phyloP scores from a whole-genome alignment of 2,113 vertebrate species.

The Neotoma lepida region DNA sequence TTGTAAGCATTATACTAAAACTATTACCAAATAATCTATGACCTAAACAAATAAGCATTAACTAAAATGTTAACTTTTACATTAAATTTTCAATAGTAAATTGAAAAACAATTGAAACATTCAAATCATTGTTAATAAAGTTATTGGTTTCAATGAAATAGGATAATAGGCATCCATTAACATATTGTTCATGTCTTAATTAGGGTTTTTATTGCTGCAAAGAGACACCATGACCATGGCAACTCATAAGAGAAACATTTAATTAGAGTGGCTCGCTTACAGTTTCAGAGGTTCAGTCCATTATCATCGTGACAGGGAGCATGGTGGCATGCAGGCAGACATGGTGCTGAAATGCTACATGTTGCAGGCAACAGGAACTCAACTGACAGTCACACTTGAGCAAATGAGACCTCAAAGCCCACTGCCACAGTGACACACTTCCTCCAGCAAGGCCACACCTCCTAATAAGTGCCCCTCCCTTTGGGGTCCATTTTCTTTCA shows the following conservation, averaged over 20 bases:
- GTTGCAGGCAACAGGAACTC: background rate
- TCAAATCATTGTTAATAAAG: background rate
- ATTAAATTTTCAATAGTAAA: constrained; percentile 36
- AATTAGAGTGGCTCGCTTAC: background rate
- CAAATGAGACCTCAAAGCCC: background rate
- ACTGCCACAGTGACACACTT: background rate
- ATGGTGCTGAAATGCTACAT: background rate
- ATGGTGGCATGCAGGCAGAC: background rate
- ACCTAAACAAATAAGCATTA: background rate
- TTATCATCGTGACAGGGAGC: background rate
- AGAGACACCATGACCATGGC: background rate
- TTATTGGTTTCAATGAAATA: background rate
- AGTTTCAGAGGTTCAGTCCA: background rate
- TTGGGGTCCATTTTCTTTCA: background rate
- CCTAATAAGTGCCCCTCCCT: background rate
- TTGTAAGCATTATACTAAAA: background rate
- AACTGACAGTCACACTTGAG: background rate
- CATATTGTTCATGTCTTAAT: background rate
- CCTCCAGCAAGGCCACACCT: background rate
- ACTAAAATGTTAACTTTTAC: background rate
- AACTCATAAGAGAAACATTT: background rate
- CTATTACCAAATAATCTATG: background rate
- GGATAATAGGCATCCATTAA: background rate
- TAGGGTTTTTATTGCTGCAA: background rate
- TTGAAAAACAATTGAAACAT: background rate